Evolutionary conservation across 2,113 vertebrate genomes (phyloP).

Genomic region (Scopus umbretta): DNA sequence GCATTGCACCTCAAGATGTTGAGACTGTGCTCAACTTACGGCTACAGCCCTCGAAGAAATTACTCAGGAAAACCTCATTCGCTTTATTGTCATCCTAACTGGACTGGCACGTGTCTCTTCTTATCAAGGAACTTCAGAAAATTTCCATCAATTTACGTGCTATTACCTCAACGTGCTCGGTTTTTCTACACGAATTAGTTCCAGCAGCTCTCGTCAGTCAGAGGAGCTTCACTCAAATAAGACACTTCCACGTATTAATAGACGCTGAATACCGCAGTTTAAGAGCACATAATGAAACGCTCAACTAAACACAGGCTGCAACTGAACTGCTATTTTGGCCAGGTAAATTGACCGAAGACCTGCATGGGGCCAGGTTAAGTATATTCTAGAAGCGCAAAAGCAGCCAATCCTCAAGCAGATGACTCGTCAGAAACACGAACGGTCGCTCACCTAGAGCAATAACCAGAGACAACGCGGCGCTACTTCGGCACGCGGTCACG

Average conservation of each 20-base stretch:
- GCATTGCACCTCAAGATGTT: background rate
- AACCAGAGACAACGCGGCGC: background rate
- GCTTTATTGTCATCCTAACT: background rate
- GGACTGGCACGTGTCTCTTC: background rate
- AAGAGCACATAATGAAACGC: background rate
- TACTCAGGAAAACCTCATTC: background rate
- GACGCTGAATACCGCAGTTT: background rate
- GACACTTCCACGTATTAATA: background rate
- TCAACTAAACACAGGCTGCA: background rate
- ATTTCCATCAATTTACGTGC: background rate
- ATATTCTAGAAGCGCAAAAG: slow-evolving; percentile 13
- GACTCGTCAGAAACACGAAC: background rate
- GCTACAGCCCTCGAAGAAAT: background rate
- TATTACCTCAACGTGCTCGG: background rate
- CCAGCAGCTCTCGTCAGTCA: background rate
- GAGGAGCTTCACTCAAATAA: background rate
- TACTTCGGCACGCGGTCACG: accelerated
- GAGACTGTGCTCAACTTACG: background rate
- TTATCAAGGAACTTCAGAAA: background rate
- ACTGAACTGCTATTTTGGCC: background rate
- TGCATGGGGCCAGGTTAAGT: background rate
- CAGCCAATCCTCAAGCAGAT: background rate
- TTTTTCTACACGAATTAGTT: background rate
- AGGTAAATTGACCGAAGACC: background rate
- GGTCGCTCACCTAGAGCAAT: background rate